Percentiles rank a stretch among this genome's conserved stretches.
Conservation (phyloP, 1,140 invertebrate genomes). For the Phortica variegata region DNA sequence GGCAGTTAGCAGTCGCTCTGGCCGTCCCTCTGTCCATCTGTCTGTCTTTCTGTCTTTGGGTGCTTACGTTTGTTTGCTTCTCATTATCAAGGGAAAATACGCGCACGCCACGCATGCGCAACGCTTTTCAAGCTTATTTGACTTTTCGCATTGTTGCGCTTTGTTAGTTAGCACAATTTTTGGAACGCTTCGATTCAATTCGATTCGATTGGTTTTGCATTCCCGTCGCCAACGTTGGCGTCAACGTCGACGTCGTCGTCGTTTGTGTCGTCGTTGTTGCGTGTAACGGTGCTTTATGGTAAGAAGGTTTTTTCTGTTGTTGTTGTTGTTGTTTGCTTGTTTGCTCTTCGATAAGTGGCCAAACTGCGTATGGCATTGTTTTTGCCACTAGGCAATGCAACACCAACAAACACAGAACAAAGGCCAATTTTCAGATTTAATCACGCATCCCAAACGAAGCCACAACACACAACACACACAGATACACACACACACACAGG, state of each 20-base stretch:
- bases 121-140: neutral
- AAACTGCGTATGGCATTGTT: too few species aligned
- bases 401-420: conserved; percentile 25
- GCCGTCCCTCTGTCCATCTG: too few species aligned
- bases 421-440: conserved; percentile 54
- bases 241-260: too few species aligned
- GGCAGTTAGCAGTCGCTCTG: too few species aligned
- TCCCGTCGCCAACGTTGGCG: too few species aligned
- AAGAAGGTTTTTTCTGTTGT: conserved; percentile 30
- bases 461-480: too few species aligned
- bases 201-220: too few species aligned
- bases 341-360: neutral
- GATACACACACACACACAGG: too few species aligned
- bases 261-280: too few species aligned
- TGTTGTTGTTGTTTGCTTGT: conserved; percentile 31
- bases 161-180: conserved; percentile 31
- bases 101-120: conserved; percentile 37
- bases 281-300: conserved; percentile 53
- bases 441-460: conserved; percentile 21
- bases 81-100: conserved; percentile 14
- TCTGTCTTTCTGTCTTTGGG: conserved; percentile 11
- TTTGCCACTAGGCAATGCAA: too few species aligned
- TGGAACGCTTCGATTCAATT: too few species aligned
- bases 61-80: conserved; percentile 17
- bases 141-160: conserved; percentile 30